Base-by-base conservation (phyloP, 92 coral and sea anemone species). In the Porites lobata region DNA sequence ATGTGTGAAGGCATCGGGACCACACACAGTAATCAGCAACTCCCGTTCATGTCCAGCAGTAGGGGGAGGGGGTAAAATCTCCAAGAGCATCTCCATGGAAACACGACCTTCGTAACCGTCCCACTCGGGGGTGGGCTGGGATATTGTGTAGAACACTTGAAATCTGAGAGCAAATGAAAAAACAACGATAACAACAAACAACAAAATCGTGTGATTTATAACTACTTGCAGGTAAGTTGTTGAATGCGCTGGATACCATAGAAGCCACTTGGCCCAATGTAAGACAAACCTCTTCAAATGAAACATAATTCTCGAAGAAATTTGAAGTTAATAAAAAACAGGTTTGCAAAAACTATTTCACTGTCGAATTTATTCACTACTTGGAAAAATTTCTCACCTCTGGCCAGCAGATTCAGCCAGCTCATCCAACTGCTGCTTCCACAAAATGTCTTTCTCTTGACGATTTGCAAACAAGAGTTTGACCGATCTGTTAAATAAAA, bases 1-100 rank as follows among this genome's bases (percentile, higher is more conserved):
- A 13, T 95, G 94, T 43, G 98, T 98, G 76, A 98, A 98, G 13
- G 99, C 93, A 65, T 98, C 99, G 19, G 99, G 98, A 69, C 99
- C 99, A 85, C 99, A 98, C 8, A 98, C 93, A 71, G 98, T 84
- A 17, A 98, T 88, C 82, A 98, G 73, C 65, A 98, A 85, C 32
- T 98, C 96, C 10, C 72, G 77, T 69, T 94, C 91, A 57, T 75
- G 52, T 50, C 90, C 92, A 4, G 90, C 86, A 85, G 86, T 76
- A 56, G 99, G 99, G 85, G 98, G 95, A 77, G 98, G 95, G 62
- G 98, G 99, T 87, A 97, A 74, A 17, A 89, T 58, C 58, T 95
- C 96, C 29, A 94, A 85, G 17, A 97, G 77, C 93, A 91, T 92
- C 71, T 91, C 94, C 63, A 91, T 72, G 12, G 93, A 90, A 75